Percentiles rank a stretch among this genome's conserved stretches.
phyloP scores from a whole-genome alignment of 2,888 invertebrate species.

The Biston betularia region DNA sequence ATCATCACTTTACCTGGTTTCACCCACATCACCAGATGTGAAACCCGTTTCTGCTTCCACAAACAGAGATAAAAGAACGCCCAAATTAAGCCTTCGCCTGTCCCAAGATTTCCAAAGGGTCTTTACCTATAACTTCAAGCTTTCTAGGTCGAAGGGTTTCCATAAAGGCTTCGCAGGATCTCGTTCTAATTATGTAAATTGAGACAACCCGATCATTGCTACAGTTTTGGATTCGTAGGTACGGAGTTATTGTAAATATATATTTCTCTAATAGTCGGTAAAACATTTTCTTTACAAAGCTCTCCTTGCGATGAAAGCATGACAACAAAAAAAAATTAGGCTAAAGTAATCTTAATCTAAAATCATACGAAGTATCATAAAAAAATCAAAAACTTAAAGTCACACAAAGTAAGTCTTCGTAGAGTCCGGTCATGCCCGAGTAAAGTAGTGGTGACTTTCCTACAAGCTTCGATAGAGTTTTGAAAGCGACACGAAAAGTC shows the following conservation, averaged over 20 bases:
- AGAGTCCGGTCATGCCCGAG: too few relatives aligned
- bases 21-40: slow-evolving; percentile 16
- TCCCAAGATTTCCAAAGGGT: slow-evolving; percentile 31
- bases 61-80: slow-evolving; percentile 34
- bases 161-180: slow-evolving; percentile 19
- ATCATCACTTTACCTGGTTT: slow-evolving; percentile 22
- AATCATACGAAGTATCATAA: too few relatives aligned
- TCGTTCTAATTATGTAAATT: slow-evolving; percentile 31
- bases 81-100: slow-evolving; percentile 29
- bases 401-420: too few relatives aligned
- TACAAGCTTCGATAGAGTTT: too few relatives aligned
- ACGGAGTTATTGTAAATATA: slow-evolving; percentile 14
- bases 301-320: too few relatives aligned
- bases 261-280: slow-evolving; percentile 5
- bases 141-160: slow-evolving; percentile 33
- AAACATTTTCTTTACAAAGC: background rate
- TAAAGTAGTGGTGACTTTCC: too few relatives aligned
- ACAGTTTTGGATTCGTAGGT: slow-evolving; percentile 11
- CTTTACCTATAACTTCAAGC: slow-evolving; percentile 25
- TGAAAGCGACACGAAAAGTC: too few relatives aligned
- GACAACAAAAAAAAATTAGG: too few relatives aligned
- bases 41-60: slow-evolving; percentile 29
- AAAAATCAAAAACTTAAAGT: too few relatives aligned
- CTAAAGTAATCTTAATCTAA: too few relatives aligned
- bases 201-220: slow-evolving; percentile 22